phyloP scores from a whole-genome alignment of 2,113 vertebrate species.

The Leucopternis melanops region DNA sequence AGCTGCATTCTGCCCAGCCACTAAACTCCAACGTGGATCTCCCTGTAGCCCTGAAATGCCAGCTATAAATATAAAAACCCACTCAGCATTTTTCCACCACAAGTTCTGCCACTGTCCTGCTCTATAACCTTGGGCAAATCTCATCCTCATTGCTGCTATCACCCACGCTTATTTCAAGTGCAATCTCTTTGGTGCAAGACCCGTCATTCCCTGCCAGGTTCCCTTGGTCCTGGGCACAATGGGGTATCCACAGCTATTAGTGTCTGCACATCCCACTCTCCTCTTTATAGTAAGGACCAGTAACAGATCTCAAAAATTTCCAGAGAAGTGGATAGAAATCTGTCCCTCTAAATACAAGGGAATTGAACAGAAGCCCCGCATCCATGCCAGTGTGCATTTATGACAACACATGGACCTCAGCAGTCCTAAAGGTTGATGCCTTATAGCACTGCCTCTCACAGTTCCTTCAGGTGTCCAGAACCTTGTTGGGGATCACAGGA shows the following conservation, averaged over 20 bases:
- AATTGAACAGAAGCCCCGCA: not conserved
- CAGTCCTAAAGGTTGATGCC: not conserved
- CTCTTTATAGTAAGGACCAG: not conserved
- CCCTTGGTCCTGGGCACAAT: not conserved
- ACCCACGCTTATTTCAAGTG: not conserved
- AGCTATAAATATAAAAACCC: constrained; percentile 23
- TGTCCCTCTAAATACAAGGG: not conserved
- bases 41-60: constrained; percentile 3
- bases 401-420: not conserved
- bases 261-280: not conserved
- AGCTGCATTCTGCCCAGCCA: not conserved
- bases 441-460: accelerated
- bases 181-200: not conserved
- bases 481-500: accelerated
- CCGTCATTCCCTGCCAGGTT: accelerated
- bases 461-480: not conserved
- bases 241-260: not conserved
- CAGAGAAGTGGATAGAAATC: not conserved
- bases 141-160: not conserved
- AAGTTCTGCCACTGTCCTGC: not conserved
- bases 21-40: not conserved
- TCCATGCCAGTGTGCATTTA: accelerated
- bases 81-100: not conserved
- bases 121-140: constrained; percentile 14
- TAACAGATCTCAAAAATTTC: not conserved